Evolutionary conservation across 2,888 invertebrate species (phyloP).

Genomic region (Salpingus planirostris): DNA sequence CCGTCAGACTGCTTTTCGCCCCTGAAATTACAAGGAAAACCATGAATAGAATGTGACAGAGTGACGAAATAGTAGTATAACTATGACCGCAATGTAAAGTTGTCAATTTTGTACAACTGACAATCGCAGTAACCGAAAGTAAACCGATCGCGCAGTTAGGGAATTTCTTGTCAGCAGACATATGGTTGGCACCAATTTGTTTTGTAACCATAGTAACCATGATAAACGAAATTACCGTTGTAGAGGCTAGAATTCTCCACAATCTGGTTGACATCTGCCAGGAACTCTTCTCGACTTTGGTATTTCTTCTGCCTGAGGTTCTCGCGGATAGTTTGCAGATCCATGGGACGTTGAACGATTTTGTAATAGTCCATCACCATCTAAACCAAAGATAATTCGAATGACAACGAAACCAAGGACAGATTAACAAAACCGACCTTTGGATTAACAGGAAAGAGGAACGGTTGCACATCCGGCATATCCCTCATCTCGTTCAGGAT

Average conservation of each 20-base stretch:
- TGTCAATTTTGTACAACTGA: no score
- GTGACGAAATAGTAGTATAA: no score
- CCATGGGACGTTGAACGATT: constrained; percentile 90
- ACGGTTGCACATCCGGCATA: constrained; percentile 85
- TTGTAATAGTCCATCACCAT: constrained; percentile 90
- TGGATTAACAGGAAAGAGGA: constrained; percentile 88
- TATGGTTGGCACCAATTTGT: no score
- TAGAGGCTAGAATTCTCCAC: constrained; percentile 90
- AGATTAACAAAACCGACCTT: constrained; percentile 49
- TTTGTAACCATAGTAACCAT: no score
- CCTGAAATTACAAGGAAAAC: constrained; percentile 42
- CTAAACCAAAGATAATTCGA: constrained; percentile 37
- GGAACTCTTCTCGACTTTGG: constrained; percentile 89
- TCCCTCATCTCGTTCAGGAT: constrained; percentile 89
- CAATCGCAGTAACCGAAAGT: no score
- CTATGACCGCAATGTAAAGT: no score
- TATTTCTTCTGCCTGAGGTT: constrained; percentile 83
- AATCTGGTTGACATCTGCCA: constrained; percentile 92
- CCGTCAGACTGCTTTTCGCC: constrained; percentile 71
- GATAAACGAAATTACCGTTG: no score
- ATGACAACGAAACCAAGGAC: constrained; percentile 41
- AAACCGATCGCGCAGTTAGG: no score
- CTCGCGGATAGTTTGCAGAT: constrained; percentile 90
- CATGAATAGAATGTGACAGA: no score
- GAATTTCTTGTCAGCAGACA: no score